phyloP scores from a whole-genome alignment of 2,888 invertebrate genomes.

The Stenichneumon culpator region DNA sequence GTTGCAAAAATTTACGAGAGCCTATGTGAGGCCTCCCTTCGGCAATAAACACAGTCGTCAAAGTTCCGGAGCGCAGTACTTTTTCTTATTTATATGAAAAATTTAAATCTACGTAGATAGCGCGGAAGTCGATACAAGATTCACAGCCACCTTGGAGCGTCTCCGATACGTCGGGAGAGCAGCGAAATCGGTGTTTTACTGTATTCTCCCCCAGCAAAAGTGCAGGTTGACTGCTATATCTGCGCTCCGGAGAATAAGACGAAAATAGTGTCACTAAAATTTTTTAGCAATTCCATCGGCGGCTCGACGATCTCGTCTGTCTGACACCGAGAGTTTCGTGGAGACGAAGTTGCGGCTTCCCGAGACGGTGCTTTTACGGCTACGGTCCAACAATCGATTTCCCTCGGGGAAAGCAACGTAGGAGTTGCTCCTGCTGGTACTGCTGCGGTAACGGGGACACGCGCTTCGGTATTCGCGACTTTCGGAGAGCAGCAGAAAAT shows the following conservation, averaged over 20 bases:
- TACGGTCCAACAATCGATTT: conserved; percentile 67
- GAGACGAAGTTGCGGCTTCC: conserved; percentile 52
- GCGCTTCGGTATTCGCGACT: conserved; percentile 49
- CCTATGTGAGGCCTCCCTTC: too few relatives aligned
- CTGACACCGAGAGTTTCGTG: conserved; percentile 33
- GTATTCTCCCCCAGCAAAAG: conserved; percentile 3
- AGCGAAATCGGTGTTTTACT: conserved; percentile 24
- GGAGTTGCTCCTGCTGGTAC: conserved; percentile 9
- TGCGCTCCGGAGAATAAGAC: conserved; percentile 5
- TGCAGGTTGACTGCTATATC: conserved; percentile 10
- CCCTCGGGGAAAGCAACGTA: conserved; percentile 49
- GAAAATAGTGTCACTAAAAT: conserved; percentile 44
- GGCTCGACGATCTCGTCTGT: conserved; percentile 57
- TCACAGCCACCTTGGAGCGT: neutral
- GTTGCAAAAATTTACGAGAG: too few relatives aligned
- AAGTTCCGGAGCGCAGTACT: neutral
- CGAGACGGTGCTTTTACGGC: conserved; percentile 53
- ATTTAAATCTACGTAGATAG: neutral
- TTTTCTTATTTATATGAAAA: conserved; percentile 3
- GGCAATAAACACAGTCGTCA: neutral
- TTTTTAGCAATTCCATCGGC: conserved; percentile 66
- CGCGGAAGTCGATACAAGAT: neutral
- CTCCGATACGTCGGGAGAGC: neutral
- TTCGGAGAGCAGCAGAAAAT: conserved; percentile 34
- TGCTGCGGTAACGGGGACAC: conserved; percentile 22